Percentiles rank a stretch among this genome's conserved stretches.
Evolutionary conservation across 1,140 invertebrate species (phyloP).

Genomic region (Pomacea maculata): DNA sequence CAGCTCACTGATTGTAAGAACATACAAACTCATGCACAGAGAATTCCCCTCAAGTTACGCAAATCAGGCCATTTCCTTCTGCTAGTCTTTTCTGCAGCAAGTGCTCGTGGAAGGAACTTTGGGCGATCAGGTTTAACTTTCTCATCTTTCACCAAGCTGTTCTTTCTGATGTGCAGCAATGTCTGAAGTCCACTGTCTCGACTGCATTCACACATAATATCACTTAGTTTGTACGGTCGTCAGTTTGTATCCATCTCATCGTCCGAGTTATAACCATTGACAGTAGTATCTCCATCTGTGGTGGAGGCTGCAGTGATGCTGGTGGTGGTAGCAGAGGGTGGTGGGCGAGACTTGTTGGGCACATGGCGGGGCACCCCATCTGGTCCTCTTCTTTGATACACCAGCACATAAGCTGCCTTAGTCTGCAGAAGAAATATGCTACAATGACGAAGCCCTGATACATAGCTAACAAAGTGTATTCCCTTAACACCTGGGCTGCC

Average conservation of each 20-base stretch:
- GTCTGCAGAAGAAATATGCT: constrained; percentile 53
- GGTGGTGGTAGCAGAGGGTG: background rate
- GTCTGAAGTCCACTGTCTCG: background rate
- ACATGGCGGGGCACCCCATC: background rate
- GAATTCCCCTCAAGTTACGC: background rate
- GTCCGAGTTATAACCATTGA: constrained; percentile 21
- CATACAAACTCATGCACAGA: too few relatives aligned
- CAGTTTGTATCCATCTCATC: constrained; percentile 38
- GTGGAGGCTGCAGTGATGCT: background rate
- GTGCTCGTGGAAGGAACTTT: background rate
- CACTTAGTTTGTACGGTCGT: constrained; percentile 5
- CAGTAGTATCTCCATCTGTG: background rate
- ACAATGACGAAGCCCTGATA: background rate
- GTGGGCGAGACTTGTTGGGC: background rate
- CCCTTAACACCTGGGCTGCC: too few relatives aligned
- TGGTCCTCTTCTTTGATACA: constrained; percentile 63
- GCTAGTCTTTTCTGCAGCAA: background rate
- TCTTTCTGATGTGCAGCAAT: background rate
- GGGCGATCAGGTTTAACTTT: too few relatives aligned
- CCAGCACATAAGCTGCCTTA: constrained; percentile 69
- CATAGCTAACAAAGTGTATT: too few relatives aligned
- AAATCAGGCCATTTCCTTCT: background rate
- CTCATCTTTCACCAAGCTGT: too few relatives aligned
- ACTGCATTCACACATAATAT: background rate
- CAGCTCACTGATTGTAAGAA: too few relatives aligned